Base-by-base conservation (phyloP, 2,888 invertebrate species). In the Balanococcus diminutus region DNA sequence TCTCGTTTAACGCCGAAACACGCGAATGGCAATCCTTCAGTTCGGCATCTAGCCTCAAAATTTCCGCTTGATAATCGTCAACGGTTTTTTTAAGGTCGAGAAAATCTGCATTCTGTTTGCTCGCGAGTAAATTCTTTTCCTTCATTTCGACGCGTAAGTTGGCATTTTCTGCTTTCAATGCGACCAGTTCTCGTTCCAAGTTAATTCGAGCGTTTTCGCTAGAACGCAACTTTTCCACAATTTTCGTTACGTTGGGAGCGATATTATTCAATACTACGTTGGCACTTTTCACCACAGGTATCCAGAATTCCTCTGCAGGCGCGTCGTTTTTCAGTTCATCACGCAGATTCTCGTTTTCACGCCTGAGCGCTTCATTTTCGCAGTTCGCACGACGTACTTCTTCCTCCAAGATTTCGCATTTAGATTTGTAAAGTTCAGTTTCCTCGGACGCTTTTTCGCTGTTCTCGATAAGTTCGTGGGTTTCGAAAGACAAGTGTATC, bases 401-500 rank as follows among this genome's bases (percentile, higher is more conserved):
- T 46, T 84, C 42, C 19, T 75, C 84, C 25, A 84, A 31, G n/a
- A 28, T 36, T 25, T 72, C 46, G 14, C 36, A 28, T 75, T 84
- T 72, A 4, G 28, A n/a, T 46, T 75, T 31, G 36, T 46, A 75
- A 22, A 75, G 19, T 42, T 84, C 31, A 9, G n/a, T 42, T 28
- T 84, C 84, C 46, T 84, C 75, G n/a, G 72, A 22, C 2, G 51
- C 2, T 75, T 46, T 84, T 46, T 84, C 84, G 51, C 84, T 79
- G 14, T 84, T 84, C 9, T 84, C 84, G 14, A 84, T 75, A n/a
- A 84, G n/a, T 19, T 84, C 42, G 6, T 79, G 25, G 1, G 84
- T 84, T 84, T 84, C 84, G 9, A 84, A 8, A 6, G 84, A 84
- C 9, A 84, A 42, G 5, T 84, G 72, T 25, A 72, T 84, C 31